These are phyloP conservation scores for Apostichopus leukothele DNA, from an alignment of 53 echinoderm and acorn worm species.

Conservation along the genomic window DNA sequence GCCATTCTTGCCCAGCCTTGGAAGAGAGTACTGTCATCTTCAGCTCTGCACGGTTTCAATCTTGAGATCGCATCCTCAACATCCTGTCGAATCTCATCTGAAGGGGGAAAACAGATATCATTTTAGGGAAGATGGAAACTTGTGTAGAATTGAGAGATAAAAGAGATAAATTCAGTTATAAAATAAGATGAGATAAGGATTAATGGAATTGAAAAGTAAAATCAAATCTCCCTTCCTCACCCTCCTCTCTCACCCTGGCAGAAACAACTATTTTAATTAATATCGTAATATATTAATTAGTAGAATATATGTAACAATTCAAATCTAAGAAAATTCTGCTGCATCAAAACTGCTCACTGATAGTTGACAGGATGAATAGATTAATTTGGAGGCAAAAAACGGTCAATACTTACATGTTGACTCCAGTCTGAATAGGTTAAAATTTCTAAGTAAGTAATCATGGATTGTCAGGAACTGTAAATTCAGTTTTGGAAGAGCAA, in stretches of 20 bases:
- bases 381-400: background rate
- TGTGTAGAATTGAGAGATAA: too few species aligned
- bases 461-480: conserved; percentile 94
- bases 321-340: too few species aligned
- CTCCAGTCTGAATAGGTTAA: conserved; percentile 92
- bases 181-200: too few species aligned
- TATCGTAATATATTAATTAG: too few species aligned
- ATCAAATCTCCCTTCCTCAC: too few species aligned
- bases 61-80: conserved; percentile 83
- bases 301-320: too few species aligned
- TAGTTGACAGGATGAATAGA: background rate
- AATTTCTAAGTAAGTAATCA: conserved; percentile 90
- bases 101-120: background rate
- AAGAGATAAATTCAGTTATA: too few species aligned
- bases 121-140: too few species aligned
- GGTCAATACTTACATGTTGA: conserved; percentile 86
- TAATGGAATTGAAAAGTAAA: too few species aligned
- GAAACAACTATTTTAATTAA: too few species aligned
- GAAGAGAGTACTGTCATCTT: conserved; percentile 83
- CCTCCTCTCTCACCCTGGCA: too few species aligned
- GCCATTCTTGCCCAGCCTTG: conserved; percentile 99
- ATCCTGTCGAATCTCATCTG: conserved; percentile 96
- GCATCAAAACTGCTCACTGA: too few species aligned
- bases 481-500: conserved; percentile 92
- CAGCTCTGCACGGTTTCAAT: conserved; percentile 94